phyloP scores from a whole-genome alignment of 2,797 vertebrate genomes.

The Chanos chanos region DNA sequence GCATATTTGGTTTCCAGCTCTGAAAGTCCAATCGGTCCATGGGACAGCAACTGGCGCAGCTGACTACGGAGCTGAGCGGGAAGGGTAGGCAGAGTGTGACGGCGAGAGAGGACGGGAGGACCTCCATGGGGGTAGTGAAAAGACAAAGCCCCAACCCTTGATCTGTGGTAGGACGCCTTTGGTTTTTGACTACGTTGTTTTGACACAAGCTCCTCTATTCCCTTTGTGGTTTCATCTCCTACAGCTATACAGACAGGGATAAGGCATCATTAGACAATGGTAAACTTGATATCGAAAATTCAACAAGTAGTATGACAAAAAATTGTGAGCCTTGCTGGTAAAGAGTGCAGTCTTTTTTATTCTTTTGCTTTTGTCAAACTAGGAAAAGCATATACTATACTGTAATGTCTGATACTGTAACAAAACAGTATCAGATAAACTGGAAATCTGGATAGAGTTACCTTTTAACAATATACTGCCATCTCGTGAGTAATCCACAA shows the following conservation, averaged over 20 bases:
- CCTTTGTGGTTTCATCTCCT: slow-evolving; percentile 75
- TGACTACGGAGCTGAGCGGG: slow-evolving; percentile 77
- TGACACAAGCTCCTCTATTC: slow-evolving; percentile 78
- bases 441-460: slow-evolving; percentile 43
- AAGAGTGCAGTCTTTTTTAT: too few relatives aligned
- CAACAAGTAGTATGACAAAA: not conserved
- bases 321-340: too few relatives aligned
- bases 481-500: slow-evolving; percentile 52
- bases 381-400: not conserved
- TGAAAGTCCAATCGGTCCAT: slow-evolving; percentile 75
- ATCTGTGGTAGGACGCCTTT: slow-evolving; percentile 12
- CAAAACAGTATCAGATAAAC: not conserved
- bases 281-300: not conserved
- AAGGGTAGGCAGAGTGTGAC: slow-evolving; percentile 58
- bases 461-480: slow-evolving; percentile 73
- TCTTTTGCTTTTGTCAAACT: not conserved
- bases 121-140: slow-evolving; percentile 11
- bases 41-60: slow-evolving; percentile 74
- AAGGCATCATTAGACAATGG: not conserved
- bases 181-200: slow-evolving; percentile 67
- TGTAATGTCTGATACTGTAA: not conserved
- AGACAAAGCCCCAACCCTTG: slow-evolving; percentile 24
- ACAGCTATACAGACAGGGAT: slow-evolving; percentile 64
- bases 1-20: slow-evolving; percentile 76
- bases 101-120: slow-evolving; percentile 53